Evolutionary conservation across 2,797 vertebrate species (phyloP).

Genomic region (Leptoclinus maculatus): DNA sequence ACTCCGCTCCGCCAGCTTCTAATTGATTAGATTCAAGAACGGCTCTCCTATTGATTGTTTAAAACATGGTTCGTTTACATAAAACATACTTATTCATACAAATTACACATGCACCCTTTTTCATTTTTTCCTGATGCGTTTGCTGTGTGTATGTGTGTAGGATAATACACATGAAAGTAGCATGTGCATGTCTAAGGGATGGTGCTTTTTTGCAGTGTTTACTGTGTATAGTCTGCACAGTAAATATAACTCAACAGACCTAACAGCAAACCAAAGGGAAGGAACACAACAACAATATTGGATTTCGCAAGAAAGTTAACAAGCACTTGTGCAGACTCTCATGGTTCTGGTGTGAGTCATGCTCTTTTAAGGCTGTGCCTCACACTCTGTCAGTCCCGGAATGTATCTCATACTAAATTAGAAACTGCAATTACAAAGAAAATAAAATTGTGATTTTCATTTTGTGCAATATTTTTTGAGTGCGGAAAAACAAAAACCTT

Average conservation of each 20-base stretch:
- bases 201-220: neutral
- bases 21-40: constrained; percentile 37
- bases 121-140: neutral
- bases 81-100: constrained; percentile 21
- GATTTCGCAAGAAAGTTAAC: constrained; percentile 26
- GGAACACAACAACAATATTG: constrained; percentile 27
- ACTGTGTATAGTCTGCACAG: neutral
- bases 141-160: neutral
- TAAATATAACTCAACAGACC: neutral
- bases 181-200: neutral
- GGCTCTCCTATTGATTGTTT: constrained; percentile 14
- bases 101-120: neutral
- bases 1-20: constrained; percentile 11
- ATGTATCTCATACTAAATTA: constrained; percentile 42
- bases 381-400: constrained; percentile 24
- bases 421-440: constrained; percentile 34
- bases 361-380: constrained; percentile 20
- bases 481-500: neutral
- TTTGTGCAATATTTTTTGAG: neutral
- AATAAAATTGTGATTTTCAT: constrained; percentile 4
- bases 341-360: constrained; percentile 57
- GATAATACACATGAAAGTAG: constrained; percentile 5
- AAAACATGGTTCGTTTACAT: constrained; percentile 17
- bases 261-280: neutral
- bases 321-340: constrained; percentile 21